Evolutionary conservation across 2,797 vertebrate genomes (phyloP).

Genomic region (Acrocephalus scirpaceus): DNA sequence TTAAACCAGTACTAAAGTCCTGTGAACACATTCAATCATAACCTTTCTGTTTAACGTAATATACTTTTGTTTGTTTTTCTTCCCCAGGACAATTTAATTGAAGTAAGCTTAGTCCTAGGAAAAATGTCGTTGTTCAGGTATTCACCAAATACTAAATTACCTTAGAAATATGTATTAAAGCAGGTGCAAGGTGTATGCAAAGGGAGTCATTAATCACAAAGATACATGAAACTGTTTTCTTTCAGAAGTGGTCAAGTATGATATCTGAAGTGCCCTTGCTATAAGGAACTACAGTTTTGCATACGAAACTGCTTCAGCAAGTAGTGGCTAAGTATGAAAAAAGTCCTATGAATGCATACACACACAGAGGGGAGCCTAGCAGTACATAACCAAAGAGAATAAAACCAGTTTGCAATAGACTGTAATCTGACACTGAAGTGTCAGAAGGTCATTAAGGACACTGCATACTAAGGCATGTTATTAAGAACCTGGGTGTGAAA

Average conservation of each 20-base stretch:
- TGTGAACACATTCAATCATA: background rate
- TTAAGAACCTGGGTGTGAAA: background rate
- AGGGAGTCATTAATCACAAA: background rate
- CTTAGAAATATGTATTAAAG: background rate
- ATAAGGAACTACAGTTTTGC: background rate
- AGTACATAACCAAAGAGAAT: background rate
- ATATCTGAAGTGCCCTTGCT: background rate
- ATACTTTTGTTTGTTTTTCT: background rate
- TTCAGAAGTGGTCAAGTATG: background rate
- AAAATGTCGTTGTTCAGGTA: background rate
- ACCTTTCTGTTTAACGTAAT: background rate
- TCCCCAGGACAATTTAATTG: background rate
- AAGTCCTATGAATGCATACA: background rate
- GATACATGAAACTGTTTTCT: background rate
- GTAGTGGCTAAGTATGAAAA: background rate
- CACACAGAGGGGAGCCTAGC: background rate
- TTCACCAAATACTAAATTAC: background rate
- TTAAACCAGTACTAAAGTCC: background rate
- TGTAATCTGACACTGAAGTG: background rate
- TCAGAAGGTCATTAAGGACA: slow-evolving; percentile 27
- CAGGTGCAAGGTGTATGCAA: background rate
- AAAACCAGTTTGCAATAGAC: background rate
- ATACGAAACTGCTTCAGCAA: background rate
- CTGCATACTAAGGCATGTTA: background rate
- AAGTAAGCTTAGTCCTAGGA: background rate